Evolutionary conservation across 1,140 invertebrate genomes (phyloP), one percentile per base, ranked within the genome.

Genomic region (Neelides sp.): DNA sequence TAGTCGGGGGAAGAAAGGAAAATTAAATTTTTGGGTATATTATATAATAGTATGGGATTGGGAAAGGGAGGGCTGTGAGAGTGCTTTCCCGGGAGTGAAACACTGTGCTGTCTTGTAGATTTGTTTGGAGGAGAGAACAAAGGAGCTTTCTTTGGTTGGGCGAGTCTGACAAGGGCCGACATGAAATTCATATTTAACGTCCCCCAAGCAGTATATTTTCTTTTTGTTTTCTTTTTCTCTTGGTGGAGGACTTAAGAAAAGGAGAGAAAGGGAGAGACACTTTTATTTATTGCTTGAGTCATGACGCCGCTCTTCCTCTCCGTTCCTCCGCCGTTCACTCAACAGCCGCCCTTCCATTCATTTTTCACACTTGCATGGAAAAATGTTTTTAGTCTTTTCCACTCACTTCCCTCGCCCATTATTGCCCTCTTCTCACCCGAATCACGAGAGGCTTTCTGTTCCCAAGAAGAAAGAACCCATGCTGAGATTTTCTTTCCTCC

Each of bases 201-300:
- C 39, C 39, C 26, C 27, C 37, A 19, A 15, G 35, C 19, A 19
- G 10, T 15, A 23, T 23, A 12, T 41, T 22, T 19, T 41, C 30
- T 47, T 36, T 22, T 17, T 47, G 27, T 47, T 47, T 47, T 47
- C 27, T 47, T 34, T 32, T 34, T 47, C 27, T 32, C 27, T 27
- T 17, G 8, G 12, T 7, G n/a, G 28, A 32, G 28, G 7, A 5
- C 7, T 32, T 32, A 32, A 8, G 36, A 34, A 47, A 12, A 20
- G 15, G 20, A 22, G n/a, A 35, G 17, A 7, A 7, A 3, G 12
- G 34, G 36, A 44, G 32, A 30, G 51, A 48, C 45, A 57, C 32
- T 53, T 48, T 57, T 49, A 50, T 57, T 49, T 54, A 45, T 50
- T 50, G 39, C 42, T 39, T 24, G n/a, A n/a, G n/a, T n/a, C n/a